A percentile compares a stretch with the other conserved stretches of the same genome.
phyloP scores from a whole-genome alignment of 2,113 vertebrate genomes.

The Podarcis cretensis region DNA sequence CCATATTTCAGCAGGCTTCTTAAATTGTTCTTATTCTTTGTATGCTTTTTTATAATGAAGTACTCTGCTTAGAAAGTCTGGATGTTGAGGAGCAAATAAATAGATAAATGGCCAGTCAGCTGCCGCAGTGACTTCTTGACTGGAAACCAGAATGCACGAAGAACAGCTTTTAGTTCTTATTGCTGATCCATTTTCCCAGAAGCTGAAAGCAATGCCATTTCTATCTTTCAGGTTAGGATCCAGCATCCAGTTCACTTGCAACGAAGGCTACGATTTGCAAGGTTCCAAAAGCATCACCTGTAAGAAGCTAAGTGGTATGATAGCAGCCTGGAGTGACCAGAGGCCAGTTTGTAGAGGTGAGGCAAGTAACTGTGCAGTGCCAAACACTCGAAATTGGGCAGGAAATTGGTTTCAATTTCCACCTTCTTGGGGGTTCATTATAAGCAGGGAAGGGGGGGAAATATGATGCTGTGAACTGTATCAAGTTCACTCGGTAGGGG shows the following conservation, averaged over 20 bases:
- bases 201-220: not conserved
- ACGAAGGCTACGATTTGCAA: constrained; percentile 96
- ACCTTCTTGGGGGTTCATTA: not conserved
- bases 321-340: constrained; percentile 98
- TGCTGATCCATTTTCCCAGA: no score
- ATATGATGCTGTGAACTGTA: not conserved
- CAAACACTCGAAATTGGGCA: not conserved
- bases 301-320: constrained; percentile 94
- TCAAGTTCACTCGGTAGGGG: not conserved
- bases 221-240: constrained; percentile 87
- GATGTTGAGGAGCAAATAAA: no score
- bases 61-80: no score
- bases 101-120: not conserved
- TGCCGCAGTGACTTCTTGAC: not conserved
- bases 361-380: not conserved
- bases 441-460: not conserved
- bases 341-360: constrained; percentile 96
- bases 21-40: no score
- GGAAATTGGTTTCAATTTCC: constrained; percentile 9
- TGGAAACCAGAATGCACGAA: not conserved
- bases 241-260: constrained; percentile 97
- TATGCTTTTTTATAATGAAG: no score
- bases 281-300: constrained; percentile 98
- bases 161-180: no score
- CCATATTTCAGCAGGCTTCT: no score